Base-by-base conservation (phyloP, 92 coral and sea anemone genomes). In the Palythoa grandis region DNA sequence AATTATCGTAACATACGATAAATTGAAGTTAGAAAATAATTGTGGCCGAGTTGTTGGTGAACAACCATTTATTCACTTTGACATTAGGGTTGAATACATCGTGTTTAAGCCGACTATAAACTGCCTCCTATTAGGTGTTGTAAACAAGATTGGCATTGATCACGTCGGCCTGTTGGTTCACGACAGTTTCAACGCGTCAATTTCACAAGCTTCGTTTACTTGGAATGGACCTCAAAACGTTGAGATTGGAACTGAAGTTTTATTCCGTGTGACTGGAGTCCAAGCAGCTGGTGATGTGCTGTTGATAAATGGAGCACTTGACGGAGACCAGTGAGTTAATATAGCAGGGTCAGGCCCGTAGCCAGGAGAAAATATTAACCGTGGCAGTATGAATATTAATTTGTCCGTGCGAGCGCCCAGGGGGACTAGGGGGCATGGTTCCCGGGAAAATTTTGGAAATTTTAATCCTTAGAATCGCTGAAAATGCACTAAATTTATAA, bases 81-180 rank as follows among this genome's bases (percentile, higher is more conserved):
- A 93, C 25, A 92, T 94, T 84, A 91, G 79, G 83, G 99, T 96
- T 11, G 84, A 91, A 76, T 87, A 92, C 71, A 91, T 94, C 60
- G 88, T 94, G 13, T 96, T 96, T 82, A 92, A 95, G 77, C 99
- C 99, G 52, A 87, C 84, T 66, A 72, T 93, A 43, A 96, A 93
- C 69, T 91, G 94, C 69, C 87, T 89, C 9, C 90, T 96, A 14
- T 67, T 88, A 25, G 99, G 98, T 10, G 98, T 93, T 19, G 98
- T 96, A 12, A 96, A 96, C 83, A 93, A 93, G 73, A 61, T 93
- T 19, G 93, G 96, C 43, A 78, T 74, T n/a, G 95, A 89, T 83
- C 98, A 96, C 76, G 82, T 96, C 13, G 99, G 99, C 2, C 94
- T 98, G 74, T 77, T 96, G 72, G 98, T 96, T 35, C 98, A 96